Conservation (phyloP, 2,888 invertebrate genomes). For the Gymnocheta viridis region DNA sequence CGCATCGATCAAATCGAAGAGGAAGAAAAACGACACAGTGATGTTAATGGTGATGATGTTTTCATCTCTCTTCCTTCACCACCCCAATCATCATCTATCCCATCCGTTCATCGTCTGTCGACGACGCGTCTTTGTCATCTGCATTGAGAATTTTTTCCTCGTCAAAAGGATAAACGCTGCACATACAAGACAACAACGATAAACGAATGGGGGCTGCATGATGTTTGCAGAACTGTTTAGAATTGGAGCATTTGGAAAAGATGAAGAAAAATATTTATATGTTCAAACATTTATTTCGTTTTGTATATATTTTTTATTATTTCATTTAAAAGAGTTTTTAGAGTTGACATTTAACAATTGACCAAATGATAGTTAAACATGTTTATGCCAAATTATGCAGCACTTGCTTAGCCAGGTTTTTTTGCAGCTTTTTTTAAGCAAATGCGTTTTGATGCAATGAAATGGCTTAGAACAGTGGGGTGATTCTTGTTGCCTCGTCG, state of each 20-base stretch:
- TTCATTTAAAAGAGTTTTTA: conserved; percentile 44
- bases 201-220: conserved; percentile 33
- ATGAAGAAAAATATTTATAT: conserved; percentile 50
- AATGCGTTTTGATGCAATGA: conserved; percentile 5
- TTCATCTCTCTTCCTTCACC: conserved; percentile 22
- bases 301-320: conserved; percentile 17
- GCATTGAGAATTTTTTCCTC: conserved; percentile 6
- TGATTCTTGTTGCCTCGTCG: neutral
- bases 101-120: conserved; percentile 6
- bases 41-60: conserved; percentile 66
- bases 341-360: conserved; percentile 69
- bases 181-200: conserved; percentile 4
- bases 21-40: conserved; percentile 47
- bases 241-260: conserved; percentile 57
- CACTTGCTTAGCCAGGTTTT: conserved; percentile 64
- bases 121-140: conserved; percentile 57
- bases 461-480: conserved; percentile 40
- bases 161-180: conserved; percentile 39
- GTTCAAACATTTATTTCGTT: conserved; percentile 51
- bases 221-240: conserved; percentile 51
- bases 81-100: conserved; percentile 29
- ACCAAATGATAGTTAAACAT: conserved; percentile 69
- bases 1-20: conserved; percentile 67
- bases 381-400: conserved; percentile 71
- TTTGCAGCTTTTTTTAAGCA: neutral